phyloP scores from a whole-genome alignment of 2,888 invertebrate species.

The Limnephilus rhombicus region DNA sequence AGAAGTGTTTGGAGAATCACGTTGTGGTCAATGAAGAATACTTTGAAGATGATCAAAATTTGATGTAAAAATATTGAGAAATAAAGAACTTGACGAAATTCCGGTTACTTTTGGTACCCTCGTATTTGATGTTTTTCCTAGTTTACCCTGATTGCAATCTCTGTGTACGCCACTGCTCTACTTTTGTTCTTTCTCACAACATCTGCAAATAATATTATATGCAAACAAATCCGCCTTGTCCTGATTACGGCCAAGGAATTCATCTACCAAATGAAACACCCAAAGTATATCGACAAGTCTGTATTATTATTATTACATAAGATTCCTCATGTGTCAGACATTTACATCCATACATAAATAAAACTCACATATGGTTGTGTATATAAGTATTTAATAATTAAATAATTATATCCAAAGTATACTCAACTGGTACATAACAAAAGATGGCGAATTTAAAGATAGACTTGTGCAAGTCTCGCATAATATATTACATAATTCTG shows the following conservation, averaged over 20 bases:
- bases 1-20: too few species aligned
- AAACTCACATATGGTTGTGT: conserved; percentile 40
- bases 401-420: conserved; percentile 57
- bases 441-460: conserved; percentile 56
- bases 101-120: fast-evolving
- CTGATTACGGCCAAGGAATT: neutral
- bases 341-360: conserved; percentile 18
- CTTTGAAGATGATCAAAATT: too few species aligned
- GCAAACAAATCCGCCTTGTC: neutral
- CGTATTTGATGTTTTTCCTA: too few species aligned
- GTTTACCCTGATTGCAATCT: too few species aligned
- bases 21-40: too few species aligned
- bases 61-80: too few species aligned
- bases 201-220: neutral
- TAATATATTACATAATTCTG: conserved; percentile 52
- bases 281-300: neutral
- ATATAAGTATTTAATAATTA: conserved; percentile 52
- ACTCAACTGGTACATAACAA: conserved; percentile 59
- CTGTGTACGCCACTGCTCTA: neutral
- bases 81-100: too few species aligned
- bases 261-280: neutral
- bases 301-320: neutral
- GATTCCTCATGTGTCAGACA: neutral
- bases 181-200: neutral
- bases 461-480: conserved; percentile 51